Conservation (phyloP, 2,797 vertebrate genomes). For the Psittacula derbiana region DNA sequence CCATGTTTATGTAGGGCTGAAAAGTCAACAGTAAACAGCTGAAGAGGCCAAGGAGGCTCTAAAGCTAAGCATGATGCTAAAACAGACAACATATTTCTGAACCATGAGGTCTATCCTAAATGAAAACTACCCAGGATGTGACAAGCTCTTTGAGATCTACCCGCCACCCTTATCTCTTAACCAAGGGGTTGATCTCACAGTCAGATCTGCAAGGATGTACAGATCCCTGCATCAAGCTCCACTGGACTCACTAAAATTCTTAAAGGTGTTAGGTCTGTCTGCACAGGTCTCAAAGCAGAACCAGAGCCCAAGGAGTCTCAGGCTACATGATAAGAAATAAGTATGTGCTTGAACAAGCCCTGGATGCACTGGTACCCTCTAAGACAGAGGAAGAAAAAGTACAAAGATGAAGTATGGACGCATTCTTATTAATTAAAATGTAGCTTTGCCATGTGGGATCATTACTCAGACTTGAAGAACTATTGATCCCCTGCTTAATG, state of each 20-base stretch:
- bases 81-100: background rate
- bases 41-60: background rate
- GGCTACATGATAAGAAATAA: background rate
- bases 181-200: background rate
- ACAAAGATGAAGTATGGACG: background rate
- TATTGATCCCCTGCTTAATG: conserved; percentile 45
- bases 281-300: background rate
- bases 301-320: background rate
- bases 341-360: background rate
- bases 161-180: background rate
- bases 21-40: conserved; percentile 4
- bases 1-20: background rate
- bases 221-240: background rate
- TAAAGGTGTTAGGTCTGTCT: background rate
- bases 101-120: background rate
- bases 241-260: background rate
- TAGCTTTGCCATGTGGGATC: conserved; percentile 27
- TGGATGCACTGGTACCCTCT: background rate
- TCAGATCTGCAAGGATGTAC: background rate
- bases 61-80: background rate
- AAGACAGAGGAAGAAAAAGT: background rate
- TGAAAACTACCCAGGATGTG: background rate
- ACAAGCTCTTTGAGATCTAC: background rate
- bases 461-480: conserved; percentile 56
- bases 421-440: conserved; percentile 41